A percentile compares a stretch with the other conserved stretches of the same genome.
phyloP scores from a whole-genome alignment of 2,888 invertebrate species.

The Sabatieria punctata region DNA sequence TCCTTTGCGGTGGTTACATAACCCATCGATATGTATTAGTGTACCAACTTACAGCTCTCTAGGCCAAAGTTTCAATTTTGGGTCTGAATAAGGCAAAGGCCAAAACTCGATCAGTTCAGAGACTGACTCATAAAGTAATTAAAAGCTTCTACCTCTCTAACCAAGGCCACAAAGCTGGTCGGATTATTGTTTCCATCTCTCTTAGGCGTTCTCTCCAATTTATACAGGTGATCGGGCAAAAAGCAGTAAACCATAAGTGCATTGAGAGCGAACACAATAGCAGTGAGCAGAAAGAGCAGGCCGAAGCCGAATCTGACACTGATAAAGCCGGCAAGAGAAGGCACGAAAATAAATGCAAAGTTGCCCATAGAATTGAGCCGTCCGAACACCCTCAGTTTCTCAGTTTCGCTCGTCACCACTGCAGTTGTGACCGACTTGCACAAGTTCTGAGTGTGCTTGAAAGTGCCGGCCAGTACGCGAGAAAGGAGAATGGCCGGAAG shows the following conservation, averaged over 20 bases:
- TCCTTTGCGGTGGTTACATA: no score
- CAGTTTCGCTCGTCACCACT: background rate
- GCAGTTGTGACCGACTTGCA: slow-evolving; percentile 7
- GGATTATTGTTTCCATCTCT: no score
- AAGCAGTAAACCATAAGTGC: background rate
- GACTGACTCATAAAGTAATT: no score
- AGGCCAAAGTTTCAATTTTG: no score
- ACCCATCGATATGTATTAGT: no score
- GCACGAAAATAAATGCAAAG: slow-evolving; percentile 9
- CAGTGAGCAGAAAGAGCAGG: slow-evolving; percentile 1
- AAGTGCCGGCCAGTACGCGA: slow-evolving; percentile 7
- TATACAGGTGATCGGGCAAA: no score
- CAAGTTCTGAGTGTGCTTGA: slow-evolving; percentile 13
- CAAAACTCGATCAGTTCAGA: no score
- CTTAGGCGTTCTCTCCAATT: no score
- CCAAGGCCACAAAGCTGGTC: no score
- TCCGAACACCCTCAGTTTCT: slow-evolving; percentile 7
- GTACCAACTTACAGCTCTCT: no score
- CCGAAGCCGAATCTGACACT: slow-evolving; percentile 3
- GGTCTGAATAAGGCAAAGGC: no score
- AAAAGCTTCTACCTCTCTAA: no score
- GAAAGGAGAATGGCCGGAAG: slow-evolving; percentile 4
- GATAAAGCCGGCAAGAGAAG: slow-evolving; percentile 5
- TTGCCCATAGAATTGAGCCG: slow-evolving; percentile 11
- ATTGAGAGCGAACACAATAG: slow-evolving; percentile 3